A percentile compares a stretch with the other conserved stretches of the same genome.
phyloP scores from a whole-genome alignment of 2,797 vertebrate species.

The Brachymystax lenok region DNA sequence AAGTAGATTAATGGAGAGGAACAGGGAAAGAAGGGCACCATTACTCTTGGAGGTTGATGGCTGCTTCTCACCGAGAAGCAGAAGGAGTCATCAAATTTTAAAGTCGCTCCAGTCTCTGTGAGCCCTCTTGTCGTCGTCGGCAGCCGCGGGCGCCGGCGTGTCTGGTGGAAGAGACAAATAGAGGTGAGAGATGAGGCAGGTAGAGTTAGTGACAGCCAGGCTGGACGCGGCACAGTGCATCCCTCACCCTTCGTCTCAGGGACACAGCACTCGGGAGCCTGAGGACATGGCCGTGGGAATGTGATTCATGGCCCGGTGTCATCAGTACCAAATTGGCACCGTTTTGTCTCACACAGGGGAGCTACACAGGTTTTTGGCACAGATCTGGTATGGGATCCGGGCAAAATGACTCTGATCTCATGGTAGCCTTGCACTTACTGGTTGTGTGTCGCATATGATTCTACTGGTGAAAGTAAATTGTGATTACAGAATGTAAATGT shows the following conservation, averaged over 20 bases:
- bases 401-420: background rate
- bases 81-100: slow-evolving; percentile 60
- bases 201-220: slow-evolving; percentile 18
- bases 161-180: slow-evolving; percentile 42
- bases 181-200: slow-evolving; percentile 14
- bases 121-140: slow-evolving; percentile 48
- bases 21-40: slow-evolving; percentile 15
- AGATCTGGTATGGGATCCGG: background rate
- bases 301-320: slow-evolving; percentile 5
- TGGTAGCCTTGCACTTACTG: background rate
- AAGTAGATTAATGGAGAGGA: slow-evolving; percentile 20
- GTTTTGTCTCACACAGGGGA: slow-evolving; percentile 3
- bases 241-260: slow-evolving; percentile 1
- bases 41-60: slow-evolving; percentile 50
- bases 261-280: background rate
- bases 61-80: slow-evolving; percentile 42
- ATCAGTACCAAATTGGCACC: background rate
- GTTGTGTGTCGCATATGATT: background rate
- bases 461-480: background rate
- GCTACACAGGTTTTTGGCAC: background rate
- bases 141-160: slow-evolving; percentile 34
- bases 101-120: slow-evolving; percentile 58
- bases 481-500: background rate
- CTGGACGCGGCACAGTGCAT: background rate
- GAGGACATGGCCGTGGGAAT: background rate